phyloP scores from a whole-genome alignment of 1,140 invertebrate genomes.

The Phymastichus coffea region DNA sequence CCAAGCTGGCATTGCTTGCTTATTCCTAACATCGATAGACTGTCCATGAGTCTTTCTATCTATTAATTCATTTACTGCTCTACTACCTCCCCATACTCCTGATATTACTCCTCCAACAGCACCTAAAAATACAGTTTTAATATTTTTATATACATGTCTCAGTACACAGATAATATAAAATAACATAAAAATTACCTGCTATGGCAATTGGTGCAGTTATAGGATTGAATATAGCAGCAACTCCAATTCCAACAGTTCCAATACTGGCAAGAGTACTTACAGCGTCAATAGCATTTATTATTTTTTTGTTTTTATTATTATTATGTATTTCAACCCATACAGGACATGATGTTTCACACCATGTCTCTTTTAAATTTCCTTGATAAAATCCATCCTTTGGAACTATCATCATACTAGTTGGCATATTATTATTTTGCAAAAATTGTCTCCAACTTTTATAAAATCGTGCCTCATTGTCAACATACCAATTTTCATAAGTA shows the following conservation, averaged over 20 bases:
- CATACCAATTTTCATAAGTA: slow-evolving; percentile 31
- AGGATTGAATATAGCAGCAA: slow-evolving; percentile 17
- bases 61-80: slow-evolving; percentile 27
- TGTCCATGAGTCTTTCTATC: slow-evolving; percentile 36
- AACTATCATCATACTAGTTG: slow-evolving; percentile 41
- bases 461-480: slow-evolving; percentile 40
- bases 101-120: not conserved
- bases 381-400: slow-evolving; percentile 48
- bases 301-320: slow-evolving; percentile 37
- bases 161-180: no score
- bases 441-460: slow-evolving; percentile 46
- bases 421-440: slow-evolving; percentile 41
- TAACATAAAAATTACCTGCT: slow-evolving; percentile 7
- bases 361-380: slow-evolving; percentile 24
- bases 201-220: slow-evolving; percentile 1
- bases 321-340: slow-evolving; percentile 42
- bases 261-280: slow-evolving; percentile 27
- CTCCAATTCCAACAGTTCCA: slow-evolving; percentile 10
- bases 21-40: slow-evolving; percentile 27
- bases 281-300: slow-evolving; percentile 39
- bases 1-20: slow-evolving; percentile 31
- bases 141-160: no score
- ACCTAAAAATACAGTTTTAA: slow-evolving; percentile 15
- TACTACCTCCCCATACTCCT: slow-evolving; percentile 30
- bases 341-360: slow-evolving; percentile 24